Conservation (phyloP, 2,888 invertebrate genomes). For the Metellina segmentata region DNA sequence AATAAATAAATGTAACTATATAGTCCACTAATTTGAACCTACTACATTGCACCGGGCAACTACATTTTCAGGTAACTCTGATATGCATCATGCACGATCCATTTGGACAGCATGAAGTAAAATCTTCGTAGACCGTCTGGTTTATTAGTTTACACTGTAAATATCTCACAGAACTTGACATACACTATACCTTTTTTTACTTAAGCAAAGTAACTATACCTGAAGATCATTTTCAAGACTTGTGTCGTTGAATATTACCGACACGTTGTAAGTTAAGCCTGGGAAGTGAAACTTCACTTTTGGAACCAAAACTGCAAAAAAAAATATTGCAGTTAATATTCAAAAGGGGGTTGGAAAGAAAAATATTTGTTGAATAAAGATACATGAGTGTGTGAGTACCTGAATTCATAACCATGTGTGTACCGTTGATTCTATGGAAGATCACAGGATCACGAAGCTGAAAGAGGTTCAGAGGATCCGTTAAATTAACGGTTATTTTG, state of each 20-base stretch:
- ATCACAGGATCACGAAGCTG: conserved; percentile 44
- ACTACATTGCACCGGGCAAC: no score
- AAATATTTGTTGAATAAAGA: not conserved
- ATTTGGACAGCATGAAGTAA: not conserved
- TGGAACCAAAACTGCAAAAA: conserved; percentile 56
- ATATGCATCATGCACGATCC: no score
- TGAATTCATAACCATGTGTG: conserved; percentile 57
- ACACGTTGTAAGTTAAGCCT: conserved; percentile 45
- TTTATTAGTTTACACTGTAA: no score
- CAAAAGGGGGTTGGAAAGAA: not conserved
- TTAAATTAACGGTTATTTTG: conserved; percentile 40
- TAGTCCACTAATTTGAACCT: no score
- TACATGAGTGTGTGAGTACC: conserved; percentile 6
- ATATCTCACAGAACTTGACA: no score
- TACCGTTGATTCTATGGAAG: conserved; percentile 55
- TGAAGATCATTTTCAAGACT: conserved; percentile 17
- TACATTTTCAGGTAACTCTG: no score
- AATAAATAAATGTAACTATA: no score
- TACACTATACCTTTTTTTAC: no score
- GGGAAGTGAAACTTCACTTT: conserved; percentile 56
- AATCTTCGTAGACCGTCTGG: not conserved
- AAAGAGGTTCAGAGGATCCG: conserved; percentile 58
- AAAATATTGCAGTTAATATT: not conserved
- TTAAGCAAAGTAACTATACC: conserved; percentile 12
- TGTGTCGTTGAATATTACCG: conserved; percentile 58